Conservation (phyloP, 92 coral and sea anemone genomes). For the Heliopora coerulea region DNA sequence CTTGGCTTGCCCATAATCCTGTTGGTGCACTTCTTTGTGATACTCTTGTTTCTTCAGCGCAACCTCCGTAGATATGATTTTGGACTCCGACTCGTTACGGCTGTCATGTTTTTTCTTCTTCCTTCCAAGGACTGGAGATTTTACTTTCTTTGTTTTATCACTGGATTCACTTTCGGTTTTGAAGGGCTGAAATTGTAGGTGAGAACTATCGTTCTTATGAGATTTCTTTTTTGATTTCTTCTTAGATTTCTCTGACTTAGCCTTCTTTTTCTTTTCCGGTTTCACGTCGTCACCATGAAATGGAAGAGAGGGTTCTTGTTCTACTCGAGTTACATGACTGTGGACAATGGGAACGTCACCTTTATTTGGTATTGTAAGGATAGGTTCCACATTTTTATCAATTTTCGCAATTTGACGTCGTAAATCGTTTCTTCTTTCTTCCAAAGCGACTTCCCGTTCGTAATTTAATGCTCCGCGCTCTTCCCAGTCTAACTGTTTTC, state of each 20-base stretch:
- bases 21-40: constrained; percentile 9
- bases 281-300: constrained; percentile 58
- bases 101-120: constrained; percentile 34
- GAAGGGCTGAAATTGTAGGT: neutral
- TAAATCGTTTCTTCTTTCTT: constrained; percentile 80
- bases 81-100: constrained; percentile 26
- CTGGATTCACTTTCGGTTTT: neutral
- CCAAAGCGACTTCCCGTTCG: constrained; percentile 78
- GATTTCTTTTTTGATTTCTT: constrained; percentile 26
- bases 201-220: constrained; percentile 29
- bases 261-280: constrained; percentile 60
- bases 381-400: constrained; percentile 83
- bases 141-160: constrained; percentile 24
- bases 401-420: constrained; percentile 87
- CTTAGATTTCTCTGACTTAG: constrained; percentile 58
- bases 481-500: constrained; percentile 80
- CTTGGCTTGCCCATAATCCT: constrained; percentile 2
- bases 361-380: constrained; percentile 15
- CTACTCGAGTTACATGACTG: constrained; percentile 41
- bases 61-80: constrained; percentile 14
- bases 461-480: constrained; percentile 79
- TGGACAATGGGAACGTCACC: constrained; percentile 74
- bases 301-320: neutral
- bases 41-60: constrained; percentile 3
- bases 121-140: constrained; percentile 14